phyloP scores from a whole-genome alignment of 1,140 invertebrate species.

The Eciton burchellii region DNA sequence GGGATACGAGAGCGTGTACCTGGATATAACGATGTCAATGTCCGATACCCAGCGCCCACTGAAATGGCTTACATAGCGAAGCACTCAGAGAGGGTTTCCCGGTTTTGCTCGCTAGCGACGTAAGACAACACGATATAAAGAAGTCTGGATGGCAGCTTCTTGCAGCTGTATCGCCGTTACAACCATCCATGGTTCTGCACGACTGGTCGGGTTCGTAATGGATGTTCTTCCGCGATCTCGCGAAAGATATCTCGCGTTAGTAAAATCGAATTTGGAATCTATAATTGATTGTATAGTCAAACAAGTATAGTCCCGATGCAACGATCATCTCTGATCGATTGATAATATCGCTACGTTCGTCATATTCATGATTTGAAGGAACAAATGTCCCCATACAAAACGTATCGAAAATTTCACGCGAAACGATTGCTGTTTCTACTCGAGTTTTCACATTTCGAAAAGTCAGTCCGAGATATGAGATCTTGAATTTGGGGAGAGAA shows the following conservation, averaged over 20 bases:
- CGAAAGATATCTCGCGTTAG: not conserved
- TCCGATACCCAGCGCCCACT: constrained; percentile 69
- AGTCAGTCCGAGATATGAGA: no score
- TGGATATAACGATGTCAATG: constrained; percentile 72
- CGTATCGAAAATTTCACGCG: not conserved
- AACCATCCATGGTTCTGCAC: constrained; percentile 38
- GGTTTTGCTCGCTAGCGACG: constrained; percentile 66
- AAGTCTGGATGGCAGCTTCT: constrained; percentile 45
- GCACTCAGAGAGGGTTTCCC: constrained; percentile 76
- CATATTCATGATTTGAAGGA: not conserved
- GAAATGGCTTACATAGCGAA: constrained; percentile 79
- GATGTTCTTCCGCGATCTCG: constrained; percentile 42
- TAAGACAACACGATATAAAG: constrained; percentile 64
- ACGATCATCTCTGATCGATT: not conserved
- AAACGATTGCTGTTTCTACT: not conserved
- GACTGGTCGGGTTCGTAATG: constrained; percentile 41
- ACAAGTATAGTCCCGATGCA: not conserved
- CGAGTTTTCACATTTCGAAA: no score
- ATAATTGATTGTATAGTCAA: not conserved
- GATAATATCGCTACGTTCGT: not conserved
- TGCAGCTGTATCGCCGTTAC: constrained; percentile 46
- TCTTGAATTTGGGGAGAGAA: no score
- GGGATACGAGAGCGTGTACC: constrained; percentile 60
- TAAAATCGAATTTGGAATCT: not conserved
- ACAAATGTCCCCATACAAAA: not conserved